Conservation (phyloP, 1,140 invertebrate genomes). For the Gryllus bimaculatus region DNA sequence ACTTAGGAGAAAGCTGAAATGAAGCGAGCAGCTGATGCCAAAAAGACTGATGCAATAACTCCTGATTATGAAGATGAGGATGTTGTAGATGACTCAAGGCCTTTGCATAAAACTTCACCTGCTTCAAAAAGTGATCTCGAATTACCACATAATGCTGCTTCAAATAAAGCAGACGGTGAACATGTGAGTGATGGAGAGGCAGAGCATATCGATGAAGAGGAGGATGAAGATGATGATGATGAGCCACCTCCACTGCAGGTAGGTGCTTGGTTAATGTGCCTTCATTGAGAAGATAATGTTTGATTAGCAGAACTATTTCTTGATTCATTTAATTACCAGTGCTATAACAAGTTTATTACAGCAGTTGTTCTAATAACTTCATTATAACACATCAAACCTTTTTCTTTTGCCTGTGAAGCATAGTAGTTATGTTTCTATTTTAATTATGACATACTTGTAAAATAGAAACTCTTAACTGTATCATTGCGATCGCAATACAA, state of each 20-base stretch:
- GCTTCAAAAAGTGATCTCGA: constrained; percentile 2
- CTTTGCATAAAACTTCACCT: constrained; percentile 17
- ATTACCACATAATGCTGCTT: constrained; percentile 23
- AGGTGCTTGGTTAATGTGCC: neutral
- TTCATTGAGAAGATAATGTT: neutral
- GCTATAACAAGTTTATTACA: neutral
- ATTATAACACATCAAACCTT: no score
- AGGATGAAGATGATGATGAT: constrained; percentile 4
- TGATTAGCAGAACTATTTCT: neutral
- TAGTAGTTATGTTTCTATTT: neutral
- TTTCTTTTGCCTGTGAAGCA: neutral
- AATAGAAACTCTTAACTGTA: no score
- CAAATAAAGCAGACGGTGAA: constrained; percentile 31
- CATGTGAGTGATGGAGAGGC: constrained; percentile 12
- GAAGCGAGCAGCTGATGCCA: constrained; percentile 36
- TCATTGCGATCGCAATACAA: no score
- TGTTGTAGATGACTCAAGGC: constrained; percentile 30
- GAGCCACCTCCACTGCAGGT: neutral
- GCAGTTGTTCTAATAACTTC: neutral
- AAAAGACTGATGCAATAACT: constrained; percentile 49
- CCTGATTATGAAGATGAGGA: constrained; percentile 35
- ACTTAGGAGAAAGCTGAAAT: constrained; percentile 31
- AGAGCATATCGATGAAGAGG: constrained; percentile 10
- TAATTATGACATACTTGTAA: neutral
- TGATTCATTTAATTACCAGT: neutral